Conservation (phyloP, 2,888 invertebrate species). For the Branchinecta sandiegonensis region DNA sequence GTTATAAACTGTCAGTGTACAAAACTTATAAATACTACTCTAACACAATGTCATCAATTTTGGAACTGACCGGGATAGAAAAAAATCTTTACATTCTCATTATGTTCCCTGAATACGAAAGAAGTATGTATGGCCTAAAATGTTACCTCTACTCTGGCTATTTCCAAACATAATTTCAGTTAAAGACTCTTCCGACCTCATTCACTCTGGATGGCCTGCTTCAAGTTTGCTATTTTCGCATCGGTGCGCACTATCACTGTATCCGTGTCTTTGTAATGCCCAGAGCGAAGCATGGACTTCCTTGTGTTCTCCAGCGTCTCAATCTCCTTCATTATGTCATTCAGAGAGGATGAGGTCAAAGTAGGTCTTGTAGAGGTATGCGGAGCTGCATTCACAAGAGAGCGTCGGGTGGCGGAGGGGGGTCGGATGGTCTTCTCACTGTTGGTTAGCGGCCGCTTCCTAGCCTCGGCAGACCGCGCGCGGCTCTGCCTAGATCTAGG, state of each 20-base stretch:
- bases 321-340: not conserved
- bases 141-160: no score
- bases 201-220: not conserved
- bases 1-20: no score
- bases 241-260: conserved; percentile 6
- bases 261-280: not conserved
- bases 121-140: no score
- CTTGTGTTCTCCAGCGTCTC: not conserved
- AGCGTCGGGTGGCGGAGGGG: not conserved
- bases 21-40: no score
- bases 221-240: conserved; percentile 8
- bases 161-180: no score
- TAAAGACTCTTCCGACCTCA: no score
- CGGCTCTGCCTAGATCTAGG: not conserved
- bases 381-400: not conserved
- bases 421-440: conserved; percentile 2
- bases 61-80: no score
- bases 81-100: no score
- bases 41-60: no score
- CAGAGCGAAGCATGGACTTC: conserved; percentile 7
- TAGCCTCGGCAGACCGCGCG: not conserved
- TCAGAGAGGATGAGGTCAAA: not conserved
- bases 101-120: no score
- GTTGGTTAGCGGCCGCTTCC: not conserved
- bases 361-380: not conserved